These are phyloP conservation scores for Luidia sarsii DNA, from an alignment of 53 echinoderm and acorn worm genomes.

Conservation along the genomic window DNA sequence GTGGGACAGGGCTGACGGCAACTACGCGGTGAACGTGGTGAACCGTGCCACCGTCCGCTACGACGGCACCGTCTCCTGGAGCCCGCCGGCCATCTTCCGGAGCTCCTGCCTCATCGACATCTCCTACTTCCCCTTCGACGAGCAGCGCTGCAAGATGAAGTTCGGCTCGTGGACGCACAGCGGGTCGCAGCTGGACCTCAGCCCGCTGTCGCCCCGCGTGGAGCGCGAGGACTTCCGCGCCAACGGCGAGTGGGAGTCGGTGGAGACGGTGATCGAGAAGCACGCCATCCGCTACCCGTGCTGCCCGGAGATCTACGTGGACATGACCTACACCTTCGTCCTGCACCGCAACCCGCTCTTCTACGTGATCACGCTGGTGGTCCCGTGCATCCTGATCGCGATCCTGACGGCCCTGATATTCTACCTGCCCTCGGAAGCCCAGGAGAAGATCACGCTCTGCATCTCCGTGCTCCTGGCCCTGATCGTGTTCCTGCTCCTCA, in stretches of 20 bases:
- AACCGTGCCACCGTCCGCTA: conserved; percentile 75
- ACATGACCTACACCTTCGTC: conserved; percentile 71
- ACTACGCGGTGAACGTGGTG: conserved; percentile 64
- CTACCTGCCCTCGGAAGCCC: conserved; percentile 85
- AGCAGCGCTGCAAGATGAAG: conserved; percentile 85
- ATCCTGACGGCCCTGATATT: conserved; percentile 73
- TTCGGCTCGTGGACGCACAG: conserved; percentile 91
- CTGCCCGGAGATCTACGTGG: conserved; percentile 74
- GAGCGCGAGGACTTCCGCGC: conserved; percentile 78
- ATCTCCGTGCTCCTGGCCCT: conserved; percentile 85
- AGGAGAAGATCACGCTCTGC: conserved; percentile 86
- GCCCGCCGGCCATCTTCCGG: conserved; percentile 78
- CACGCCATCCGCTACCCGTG: conserved; percentile 74
- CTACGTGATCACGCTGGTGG: conserved; percentile 84
- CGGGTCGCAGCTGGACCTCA: conserved; percentile 70
- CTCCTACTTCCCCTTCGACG: conserved; percentile 87
- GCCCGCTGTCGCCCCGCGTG: conserved; percentile 52
- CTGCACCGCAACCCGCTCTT: conserved; percentile 82
- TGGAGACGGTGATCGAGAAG: conserved; percentile 66
- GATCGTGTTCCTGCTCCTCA: conserved; percentile 84
- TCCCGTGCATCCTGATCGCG: conserved; percentile 85
- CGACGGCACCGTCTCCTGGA: conserved; percentile 84
- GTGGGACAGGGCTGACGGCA: conserved; percentile 71
- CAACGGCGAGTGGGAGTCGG: conserved; percentile 94
- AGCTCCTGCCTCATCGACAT: conserved; percentile 87